Percentiles rank a stretch among this genome's conserved stretches.
phyloP scores from a whole-genome alignment of 2,797 vertebrate species.

The Melanotaenia boesemani region DNA sequence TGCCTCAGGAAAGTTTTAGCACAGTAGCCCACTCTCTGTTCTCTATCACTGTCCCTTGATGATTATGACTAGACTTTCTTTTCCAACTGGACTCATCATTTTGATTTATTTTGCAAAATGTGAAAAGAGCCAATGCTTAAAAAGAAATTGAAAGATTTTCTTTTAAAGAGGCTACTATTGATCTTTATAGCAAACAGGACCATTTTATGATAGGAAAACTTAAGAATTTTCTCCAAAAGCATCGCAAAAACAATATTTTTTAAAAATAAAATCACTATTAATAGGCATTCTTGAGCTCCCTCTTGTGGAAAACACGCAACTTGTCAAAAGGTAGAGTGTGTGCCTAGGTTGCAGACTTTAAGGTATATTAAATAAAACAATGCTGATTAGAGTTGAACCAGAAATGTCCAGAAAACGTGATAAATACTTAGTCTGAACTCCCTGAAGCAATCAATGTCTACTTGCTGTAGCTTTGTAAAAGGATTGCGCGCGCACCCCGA shows the following conservation, averaged over 20 bases:
- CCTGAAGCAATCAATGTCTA: neutral
- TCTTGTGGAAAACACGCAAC: constrained; percentile 10
- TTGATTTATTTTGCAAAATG: neutral
- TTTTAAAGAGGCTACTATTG: neutral
- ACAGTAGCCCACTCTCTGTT: neutral
- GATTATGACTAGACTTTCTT: neutral
- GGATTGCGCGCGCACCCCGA: constrained; percentile 18
- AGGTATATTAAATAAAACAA: no score
- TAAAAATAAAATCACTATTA: neutral
- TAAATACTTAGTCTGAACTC: neutral
- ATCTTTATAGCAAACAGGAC: neutral
- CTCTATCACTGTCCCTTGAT: neutral
- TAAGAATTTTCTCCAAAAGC: neutral
- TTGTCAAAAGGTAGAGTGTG: neutral
- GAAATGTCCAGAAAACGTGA: neutral
- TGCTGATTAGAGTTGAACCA: neutral
- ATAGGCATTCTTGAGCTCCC: constrained; percentile 1
- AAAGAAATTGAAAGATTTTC: neutral
- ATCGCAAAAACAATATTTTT: neutral
- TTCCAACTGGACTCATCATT: neutral
- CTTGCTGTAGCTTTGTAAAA: neutral
- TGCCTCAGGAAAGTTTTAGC: neutral
- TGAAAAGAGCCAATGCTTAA: neutral
- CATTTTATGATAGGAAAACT: neutral
- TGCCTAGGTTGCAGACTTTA: neutral